Base-by-base conservation (phyloP, 2,888 invertebrate species). In the Saturnia pavonia region DNA sequence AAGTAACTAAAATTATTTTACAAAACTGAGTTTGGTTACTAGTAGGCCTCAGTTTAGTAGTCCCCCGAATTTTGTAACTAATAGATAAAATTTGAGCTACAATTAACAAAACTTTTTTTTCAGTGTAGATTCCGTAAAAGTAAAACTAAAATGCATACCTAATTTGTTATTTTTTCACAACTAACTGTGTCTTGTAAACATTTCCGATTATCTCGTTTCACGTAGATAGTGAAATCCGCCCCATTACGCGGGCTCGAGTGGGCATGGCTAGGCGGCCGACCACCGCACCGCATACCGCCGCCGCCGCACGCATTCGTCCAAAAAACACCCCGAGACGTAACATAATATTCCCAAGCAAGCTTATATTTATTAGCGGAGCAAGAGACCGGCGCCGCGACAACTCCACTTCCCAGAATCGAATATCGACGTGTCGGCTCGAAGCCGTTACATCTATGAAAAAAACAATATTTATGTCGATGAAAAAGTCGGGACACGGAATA, bases 341-440 rank as follows among this genome's bases (percentile, higher is more conserved):
- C 91, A 91, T 92, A 93, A 94, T 94, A 94, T 93, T 92, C 89
- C 92, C 91, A 87, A 89, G 89, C 88, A 92, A 89, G 86, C 90
- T 91, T 91, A 93, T 93, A 93, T 93, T 92, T 93, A 94, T 92
- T 91, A 88, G 89, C 85, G 80, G 86, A 80, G 84, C 83, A 85
- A 83, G 82, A 84, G 81, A 75, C 83, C 86, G 92, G 92, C 93
- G 93, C 94, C 94, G 91, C 88, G 90, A 90, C 92, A 91, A 82
- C 88, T 85, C 86, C 81, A 83, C 89, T 93, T 93, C 93, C 85
- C 87, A 90, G 93, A 92, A 92, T 78, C 79, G 88, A 87, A 80
- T 85, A 77, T 85, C 86, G 87, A 87, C 87, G 89, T 84, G 91
- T 87, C 92, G 89, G 88, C 87, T 82, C 87, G 81, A 86, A 90